Evolutionary conservation across 2,888 invertebrate species (phyloP).

Genomic region (Tromatobia lineatoria): DNA sequence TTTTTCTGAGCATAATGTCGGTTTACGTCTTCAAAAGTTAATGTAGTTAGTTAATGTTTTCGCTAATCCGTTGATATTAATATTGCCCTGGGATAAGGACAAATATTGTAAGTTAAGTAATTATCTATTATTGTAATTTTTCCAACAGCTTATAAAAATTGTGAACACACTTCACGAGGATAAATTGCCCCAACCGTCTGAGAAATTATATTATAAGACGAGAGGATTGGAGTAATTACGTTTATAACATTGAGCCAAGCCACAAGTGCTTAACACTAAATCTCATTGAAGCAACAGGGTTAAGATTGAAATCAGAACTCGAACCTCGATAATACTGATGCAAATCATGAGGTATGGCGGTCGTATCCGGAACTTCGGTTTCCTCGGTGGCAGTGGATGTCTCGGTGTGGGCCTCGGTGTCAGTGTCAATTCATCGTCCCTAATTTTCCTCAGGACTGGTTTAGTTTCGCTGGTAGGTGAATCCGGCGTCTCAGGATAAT

Average conservation of each 20-base stretch:
- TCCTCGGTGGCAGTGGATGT: constrained; percentile 76
- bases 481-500: constrained; percentile 76
- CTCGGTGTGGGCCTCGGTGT: constrained; percentile 78
- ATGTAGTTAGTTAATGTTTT: too few relatives aligned
- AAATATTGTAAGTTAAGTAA: too few relatives aligned
- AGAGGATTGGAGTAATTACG: too few relatives aligned
- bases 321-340: constrained; percentile 83
- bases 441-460: constrained; percentile 76
- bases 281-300: neutral
- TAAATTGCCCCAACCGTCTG: too few relatives aligned
- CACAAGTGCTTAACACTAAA: neutral
- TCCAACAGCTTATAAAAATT: too few relatives aligned
- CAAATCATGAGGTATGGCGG: constrained; percentile 84
- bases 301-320: neutral
- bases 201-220: too few relatives aligned
- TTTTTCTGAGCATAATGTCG: too few relatives aligned
- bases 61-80: too few relatives aligned
- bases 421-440: constrained; percentile 76
- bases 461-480: constrained; percentile 72
- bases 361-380: constrained; percentile 83
- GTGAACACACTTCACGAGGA: too few relatives aligned
- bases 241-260: neutral
- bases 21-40: too few relatives aligned
- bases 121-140: too few relatives aligned
- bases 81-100: too few relatives aligned